Percentiles rank a stretch among this genome's conserved stretches.
Conservation (phyloP, 2,888 invertebrate genomes). For the Dyspetes luteomarginatus region DNA sequence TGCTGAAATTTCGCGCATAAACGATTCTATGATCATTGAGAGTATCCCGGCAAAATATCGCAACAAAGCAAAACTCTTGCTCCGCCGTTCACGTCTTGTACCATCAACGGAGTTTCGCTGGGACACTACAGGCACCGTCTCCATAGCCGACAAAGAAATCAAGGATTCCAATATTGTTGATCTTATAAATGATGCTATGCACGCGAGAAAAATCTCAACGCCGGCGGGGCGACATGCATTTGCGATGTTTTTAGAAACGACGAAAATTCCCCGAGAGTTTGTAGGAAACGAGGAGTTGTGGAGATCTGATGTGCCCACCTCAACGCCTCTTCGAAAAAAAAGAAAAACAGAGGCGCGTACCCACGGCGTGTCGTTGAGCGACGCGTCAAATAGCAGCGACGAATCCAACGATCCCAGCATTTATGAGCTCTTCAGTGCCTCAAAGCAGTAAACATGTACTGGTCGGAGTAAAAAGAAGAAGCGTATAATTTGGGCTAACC, state of each 20-base stretch:
- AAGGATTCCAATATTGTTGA: slow-evolving; percentile 48
- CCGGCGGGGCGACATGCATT: slow-evolving; percentile 14
- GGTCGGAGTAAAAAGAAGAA: slow-evolving; percentile 2
- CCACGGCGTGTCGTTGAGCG: neutral
- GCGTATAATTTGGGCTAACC: slow-evolving; percentile 7
- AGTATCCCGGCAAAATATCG: too few species aligned
- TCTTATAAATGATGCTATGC: slow-evolving; percentile 32
- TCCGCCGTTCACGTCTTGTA: too few species aligned
- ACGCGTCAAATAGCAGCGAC: neutral
- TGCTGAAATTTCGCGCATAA: neutral
- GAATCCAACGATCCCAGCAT: too few species aligned
- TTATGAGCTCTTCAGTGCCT: too few species aligned
- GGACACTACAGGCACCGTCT: neutral
- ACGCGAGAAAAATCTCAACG: slow-evolving; percentile 19
- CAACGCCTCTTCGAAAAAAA: neutral
- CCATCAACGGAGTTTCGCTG: too few species aligned
- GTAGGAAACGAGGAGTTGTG: neutral
- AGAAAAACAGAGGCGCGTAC: neutral
- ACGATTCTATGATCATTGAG: too few species aligned
- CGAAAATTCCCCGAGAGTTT: slow-evolving; percentile 6
- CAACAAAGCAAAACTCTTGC: neutral
- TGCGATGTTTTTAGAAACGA: neutral
- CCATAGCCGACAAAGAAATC: slow-evolving; percentile 11
- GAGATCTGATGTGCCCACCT: neutral
- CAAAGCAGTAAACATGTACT: neutral